Percentiles rank a stretch among this genome's conserved stretches.
These are phyloP conservation scores for Diorhabda carinulata DNA, from an alignment of 1,140 invertebrate genomes.

Conservation along the genomic window DNA sequence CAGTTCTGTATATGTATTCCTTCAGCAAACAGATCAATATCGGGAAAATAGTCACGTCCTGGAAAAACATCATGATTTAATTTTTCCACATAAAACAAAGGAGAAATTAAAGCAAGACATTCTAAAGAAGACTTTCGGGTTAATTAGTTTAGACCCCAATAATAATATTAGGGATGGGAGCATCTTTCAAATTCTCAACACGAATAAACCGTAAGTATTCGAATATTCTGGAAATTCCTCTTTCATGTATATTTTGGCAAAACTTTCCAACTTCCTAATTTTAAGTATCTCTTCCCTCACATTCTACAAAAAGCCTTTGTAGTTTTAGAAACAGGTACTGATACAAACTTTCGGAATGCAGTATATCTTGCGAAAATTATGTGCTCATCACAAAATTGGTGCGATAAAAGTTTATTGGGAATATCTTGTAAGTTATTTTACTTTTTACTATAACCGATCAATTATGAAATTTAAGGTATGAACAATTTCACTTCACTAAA, in stretches of 20 bases:
- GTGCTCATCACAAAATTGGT: background rate
- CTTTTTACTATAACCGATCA: no score
- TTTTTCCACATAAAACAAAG: background rate
- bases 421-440: background rate
- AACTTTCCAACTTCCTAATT: slow-evolving; percentile 1
- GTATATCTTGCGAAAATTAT: background rate
- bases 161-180: background rate
- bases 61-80: background rate
- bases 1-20: no score
- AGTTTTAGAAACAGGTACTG: background rate
- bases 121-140: background rate
- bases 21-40: no score
- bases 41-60: background rate
- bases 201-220: background rate
- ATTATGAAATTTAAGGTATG: no score
- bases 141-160: background rate
- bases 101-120: background rate
- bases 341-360: slow-evolving; percentile 1
- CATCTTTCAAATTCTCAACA: slow-evolving; percentile 1
- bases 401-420: background rate
- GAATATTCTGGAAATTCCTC: background rate
- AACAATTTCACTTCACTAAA: no score
- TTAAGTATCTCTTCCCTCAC: background rate
- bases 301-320: slow-evolving; percentile 2
- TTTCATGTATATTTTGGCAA: slow-evolving; percentile 1